phyloP scores from a whole-genome alignment of 35 echinoderm and acorn worm genomes.

The Amphiura filiformis region DNA sequence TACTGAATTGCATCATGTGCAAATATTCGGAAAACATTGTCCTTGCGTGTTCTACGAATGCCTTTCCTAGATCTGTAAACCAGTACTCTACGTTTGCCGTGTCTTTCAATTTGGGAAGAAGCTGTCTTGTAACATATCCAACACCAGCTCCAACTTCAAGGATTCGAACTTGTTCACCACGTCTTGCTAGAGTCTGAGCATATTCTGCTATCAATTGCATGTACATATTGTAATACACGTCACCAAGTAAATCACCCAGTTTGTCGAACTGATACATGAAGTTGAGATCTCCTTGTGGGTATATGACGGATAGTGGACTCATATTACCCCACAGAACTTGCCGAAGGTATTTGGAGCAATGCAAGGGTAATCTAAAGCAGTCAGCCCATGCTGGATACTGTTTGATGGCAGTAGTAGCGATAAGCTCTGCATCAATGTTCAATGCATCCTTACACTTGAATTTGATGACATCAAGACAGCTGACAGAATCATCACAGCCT shows the following conservation, averaged over 20 bases:
- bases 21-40: neutral
- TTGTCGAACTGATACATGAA: constrained; percentile 4
- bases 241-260: neutral
- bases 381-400: neutral
- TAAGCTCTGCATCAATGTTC: neutral
- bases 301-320: constrained; percentile 1
- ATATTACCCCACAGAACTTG: constrained; percentile 1
- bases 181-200: neutral
- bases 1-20: neutral
- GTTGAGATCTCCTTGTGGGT: neutral
- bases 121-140: neutral
- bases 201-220: neutral
- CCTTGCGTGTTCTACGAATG: neutral
- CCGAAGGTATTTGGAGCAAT: neutral
- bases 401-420: neutral
- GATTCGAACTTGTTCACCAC: neutral
- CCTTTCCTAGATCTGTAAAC: neutral
- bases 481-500: neutral
- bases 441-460: constrained; percentile 15
- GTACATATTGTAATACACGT: neutral
- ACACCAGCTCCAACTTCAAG: neutral
- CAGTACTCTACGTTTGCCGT: neutral
- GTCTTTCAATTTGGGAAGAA: neutral
- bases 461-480: neutral
- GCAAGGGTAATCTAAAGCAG: neutral